Conservation (phyloP, 2,113 vertebrate genomes). For the Myocastor coypus region DNA sequence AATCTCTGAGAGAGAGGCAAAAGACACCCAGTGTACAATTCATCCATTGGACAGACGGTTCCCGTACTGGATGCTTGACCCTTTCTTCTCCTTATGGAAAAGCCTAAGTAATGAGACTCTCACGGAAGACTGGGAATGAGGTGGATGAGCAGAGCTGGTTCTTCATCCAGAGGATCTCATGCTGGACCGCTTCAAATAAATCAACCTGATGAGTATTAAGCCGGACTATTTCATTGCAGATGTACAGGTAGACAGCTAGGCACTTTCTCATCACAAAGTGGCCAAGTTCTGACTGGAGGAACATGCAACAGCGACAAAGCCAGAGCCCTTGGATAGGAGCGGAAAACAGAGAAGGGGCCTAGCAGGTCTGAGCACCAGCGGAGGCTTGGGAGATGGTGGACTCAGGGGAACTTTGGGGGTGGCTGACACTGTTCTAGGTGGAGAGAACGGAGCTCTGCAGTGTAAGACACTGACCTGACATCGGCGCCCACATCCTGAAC, state of each 20-base stretch:
- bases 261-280: background rate
- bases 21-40: constrained; percentile 44
- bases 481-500: background rate
- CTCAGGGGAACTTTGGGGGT: background rate
- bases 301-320: background rate
- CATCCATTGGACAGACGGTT: constrained; percentile 35
- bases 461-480: rapidly evolving
- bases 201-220: background rate
- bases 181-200: background rate
- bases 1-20: constrained; percentile 12
- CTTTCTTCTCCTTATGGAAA: background rate
- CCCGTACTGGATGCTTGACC: background rate
- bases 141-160: background rate
- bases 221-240: background rate
- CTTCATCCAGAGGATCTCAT: background rate
- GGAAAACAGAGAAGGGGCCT: rapidly evolving
- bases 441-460: background rate
- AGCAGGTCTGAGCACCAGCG: rapidly evolving
- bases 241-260: background rate
- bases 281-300: background rate
- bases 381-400: background rate
- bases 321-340: no score
- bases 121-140: background rate
- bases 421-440: rapidly evolving
- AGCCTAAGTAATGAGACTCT: background rate